Evolutionary conservation across 2,797 vertebrate species (phyloP).

Genomic region (Passerculus sandwichensis): DNA sequence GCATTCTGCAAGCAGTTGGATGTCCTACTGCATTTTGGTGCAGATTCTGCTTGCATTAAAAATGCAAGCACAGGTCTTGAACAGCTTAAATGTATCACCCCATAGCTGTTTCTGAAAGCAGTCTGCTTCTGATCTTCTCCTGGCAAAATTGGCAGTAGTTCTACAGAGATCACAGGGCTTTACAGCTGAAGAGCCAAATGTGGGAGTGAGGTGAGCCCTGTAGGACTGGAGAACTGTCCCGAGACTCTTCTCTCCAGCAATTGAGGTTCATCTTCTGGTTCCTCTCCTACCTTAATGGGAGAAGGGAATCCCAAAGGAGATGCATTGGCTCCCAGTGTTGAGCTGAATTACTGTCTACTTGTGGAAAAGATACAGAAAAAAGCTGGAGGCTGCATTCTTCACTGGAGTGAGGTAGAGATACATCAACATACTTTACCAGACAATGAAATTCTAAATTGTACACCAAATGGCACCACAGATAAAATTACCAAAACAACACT

Average conservation of each 20-base stretch:
- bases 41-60: constrained; percentile 19
- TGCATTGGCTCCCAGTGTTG: neutral
- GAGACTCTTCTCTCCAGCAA: neutral
- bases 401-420: constrained; percentile 18
- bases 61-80: neutral
- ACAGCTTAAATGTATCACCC: neutral
- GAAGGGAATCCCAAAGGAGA: neutral
- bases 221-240: neutral
- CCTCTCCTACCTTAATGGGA: neutral
- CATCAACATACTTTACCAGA: neutral
- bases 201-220: rapidly evolving
- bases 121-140: constrained; percentile 2
- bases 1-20: neutral
- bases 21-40: constrained; percentile 3
- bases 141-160: constrained; percentile 37
- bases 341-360: neutral
- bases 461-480: neutral
- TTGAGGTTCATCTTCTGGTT: neutral
- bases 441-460: neutral
- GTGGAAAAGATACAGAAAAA: neutral
- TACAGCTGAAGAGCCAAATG: neutral
- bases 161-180: neutral
- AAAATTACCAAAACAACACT: neutral
- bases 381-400: constrained; percentile 37
- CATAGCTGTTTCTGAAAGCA: constrained; percentile 14